Percentiles rank a stretch among this genome's conserved stretches.
Conservation (phyloP, 2,888 invertebrate species). For the Hedychridium roseum region DNA sequence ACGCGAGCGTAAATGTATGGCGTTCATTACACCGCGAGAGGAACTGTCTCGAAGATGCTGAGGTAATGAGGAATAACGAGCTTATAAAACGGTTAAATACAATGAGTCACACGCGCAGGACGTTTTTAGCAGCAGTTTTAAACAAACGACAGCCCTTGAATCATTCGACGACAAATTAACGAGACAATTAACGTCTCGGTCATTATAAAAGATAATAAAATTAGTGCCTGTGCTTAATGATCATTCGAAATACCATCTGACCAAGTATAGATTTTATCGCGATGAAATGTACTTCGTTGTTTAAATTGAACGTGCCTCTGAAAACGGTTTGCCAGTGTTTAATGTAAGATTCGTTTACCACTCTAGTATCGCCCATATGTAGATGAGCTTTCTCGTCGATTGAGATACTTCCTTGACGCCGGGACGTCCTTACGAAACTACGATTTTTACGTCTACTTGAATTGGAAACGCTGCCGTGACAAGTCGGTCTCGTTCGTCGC, state of each 20-base stretch:
- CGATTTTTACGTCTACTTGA: neutral
- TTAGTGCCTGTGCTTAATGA: no score
- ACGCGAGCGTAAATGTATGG: neutral
- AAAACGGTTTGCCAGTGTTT: no score
- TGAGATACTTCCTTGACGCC: conserved; percentile 48
- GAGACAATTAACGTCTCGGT: conserved; percentile 35
- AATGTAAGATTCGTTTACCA: no score
- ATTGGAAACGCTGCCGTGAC: conserved; percentile 55
- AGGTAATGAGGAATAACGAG: conserved; percentile 55
- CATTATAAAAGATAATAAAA: conserved; percentile 27
- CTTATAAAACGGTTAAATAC: no score
- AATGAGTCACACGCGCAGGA: no score
- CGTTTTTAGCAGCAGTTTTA: no score
- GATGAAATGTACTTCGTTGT: no score
- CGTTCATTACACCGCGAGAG: conserved; percentile 41
- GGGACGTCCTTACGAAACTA: conserved; percentile 28
- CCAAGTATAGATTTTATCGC: no score
- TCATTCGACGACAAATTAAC: no score
- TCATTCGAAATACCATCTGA: no score
- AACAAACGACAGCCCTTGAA: no score
- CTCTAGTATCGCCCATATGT: conserved; percentile 7
- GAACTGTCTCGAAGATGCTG: conserved; percentile 57
- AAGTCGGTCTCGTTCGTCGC: conserved; percentile 47
- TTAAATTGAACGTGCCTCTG: no score
- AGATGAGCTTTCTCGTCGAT: conserved; percentile 39